Percentiles rank a stretch among this genome's conserved stretches.
Conservation (phyloP, 1,140 invertebrate species). For the Caligus rogercresseyi region DNA sequence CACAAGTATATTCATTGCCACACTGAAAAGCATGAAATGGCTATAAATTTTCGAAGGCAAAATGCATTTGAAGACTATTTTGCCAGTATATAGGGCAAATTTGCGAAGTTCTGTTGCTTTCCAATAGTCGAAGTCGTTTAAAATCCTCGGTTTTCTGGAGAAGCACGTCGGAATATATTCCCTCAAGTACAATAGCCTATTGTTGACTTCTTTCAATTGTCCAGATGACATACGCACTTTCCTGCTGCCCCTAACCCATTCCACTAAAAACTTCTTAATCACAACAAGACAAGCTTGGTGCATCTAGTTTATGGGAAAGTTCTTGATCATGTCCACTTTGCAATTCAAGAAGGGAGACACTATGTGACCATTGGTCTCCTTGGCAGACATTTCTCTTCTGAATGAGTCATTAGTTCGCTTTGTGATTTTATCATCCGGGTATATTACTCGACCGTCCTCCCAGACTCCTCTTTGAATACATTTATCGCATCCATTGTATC, state of each 20-base stretch:
- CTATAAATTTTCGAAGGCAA: neutral
- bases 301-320: slow-evolving; percentile 16
- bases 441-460: slow-evolving; percentile 3
- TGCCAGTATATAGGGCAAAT: slow-evolving; percentile 19
- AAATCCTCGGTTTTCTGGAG: neutral
- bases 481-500: slow-evolving; percentile 17
- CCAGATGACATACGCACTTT: neutral
- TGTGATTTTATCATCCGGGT: neutral
- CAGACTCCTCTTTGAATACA: slow-evolving; percentile 16
- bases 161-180: neutral
- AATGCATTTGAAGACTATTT: slow-evolving; percentile 9
- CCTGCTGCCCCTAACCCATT: slow-evolving; percentile 15
- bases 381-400: neutral
- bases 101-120: slow-evolving; percentile 14
- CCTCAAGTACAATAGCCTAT: neutral
- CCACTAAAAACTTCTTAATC: slow-evolving; percentile 12
- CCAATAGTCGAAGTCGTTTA: neutral
- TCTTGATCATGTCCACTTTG: slow-evolving; percentile 8
- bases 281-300: slow-evolving; percentile 14
- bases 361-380: slow-evolving; percentile 1
- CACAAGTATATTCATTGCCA: slow-evolving; percentile 13
- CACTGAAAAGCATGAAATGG: slow-evolving; percentile 14
- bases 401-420: slow-evolving; percentile 16
- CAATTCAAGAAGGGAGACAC: slow-evolving; percentile 3
- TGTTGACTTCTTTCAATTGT: slow-evolving; percentile 7